These are phyloP conservation scores for Cloeon dipterum DNA, from an alignment of 2,888 invertebrate genomes.

Conservation along the genomic window DNA sequence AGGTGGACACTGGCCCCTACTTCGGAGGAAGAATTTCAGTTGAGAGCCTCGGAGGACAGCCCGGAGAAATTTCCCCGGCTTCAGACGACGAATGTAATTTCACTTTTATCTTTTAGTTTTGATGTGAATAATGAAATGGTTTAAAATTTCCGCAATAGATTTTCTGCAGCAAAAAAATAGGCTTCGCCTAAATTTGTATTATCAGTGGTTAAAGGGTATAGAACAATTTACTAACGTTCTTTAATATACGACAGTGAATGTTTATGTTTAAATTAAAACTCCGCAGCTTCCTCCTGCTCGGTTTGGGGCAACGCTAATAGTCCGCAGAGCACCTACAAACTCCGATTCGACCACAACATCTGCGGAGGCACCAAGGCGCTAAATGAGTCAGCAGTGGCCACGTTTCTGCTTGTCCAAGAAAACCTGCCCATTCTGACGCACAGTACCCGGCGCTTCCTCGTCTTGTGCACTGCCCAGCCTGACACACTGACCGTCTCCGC, in stretches of 20 bases:
- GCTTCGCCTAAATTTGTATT: no score
- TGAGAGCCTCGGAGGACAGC: slow-evolving; percentile 32
- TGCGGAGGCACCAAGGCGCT: slow-evolving; percentile 42
- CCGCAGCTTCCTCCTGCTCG: slow-evolving; percentile 27
- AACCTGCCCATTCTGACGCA: slow-evolving; percentile 62
- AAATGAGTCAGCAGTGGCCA: slow-evolving; percentile 56
- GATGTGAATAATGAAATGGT: no score
- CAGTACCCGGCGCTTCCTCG: slow-evolving; percentile 53
- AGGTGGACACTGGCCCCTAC: slow-evolving; percentile 59
- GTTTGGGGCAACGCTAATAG: slow-evolving; percentile 51
- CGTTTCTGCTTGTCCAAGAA: slow-evolving; percentile 63
- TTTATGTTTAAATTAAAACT: no score
- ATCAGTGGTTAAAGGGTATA: no score
- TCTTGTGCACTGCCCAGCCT: slow-evolving; percentile 59
- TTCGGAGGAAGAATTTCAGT: slow-evolving; percentile 59
- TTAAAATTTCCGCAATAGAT: no score
- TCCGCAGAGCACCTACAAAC: slow-evolving; percentile 44
- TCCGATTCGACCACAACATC: slow-evolving; percentile 42
- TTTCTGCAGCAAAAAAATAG: no score
- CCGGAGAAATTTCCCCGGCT: slow-evolving; percentile 15
- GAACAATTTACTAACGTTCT: no score
- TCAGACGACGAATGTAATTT: slow-evolving; percentile 12
- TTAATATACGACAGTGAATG: no score
- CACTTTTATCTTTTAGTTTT: no score
- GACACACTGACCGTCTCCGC: slow-evolving; percentile 62